These are phyloP conservation scores for Sakesphorus luctuosus DNA, from an alignment of 2,113 vertebrate genomes.

Conservation along the genomic window DNA sequence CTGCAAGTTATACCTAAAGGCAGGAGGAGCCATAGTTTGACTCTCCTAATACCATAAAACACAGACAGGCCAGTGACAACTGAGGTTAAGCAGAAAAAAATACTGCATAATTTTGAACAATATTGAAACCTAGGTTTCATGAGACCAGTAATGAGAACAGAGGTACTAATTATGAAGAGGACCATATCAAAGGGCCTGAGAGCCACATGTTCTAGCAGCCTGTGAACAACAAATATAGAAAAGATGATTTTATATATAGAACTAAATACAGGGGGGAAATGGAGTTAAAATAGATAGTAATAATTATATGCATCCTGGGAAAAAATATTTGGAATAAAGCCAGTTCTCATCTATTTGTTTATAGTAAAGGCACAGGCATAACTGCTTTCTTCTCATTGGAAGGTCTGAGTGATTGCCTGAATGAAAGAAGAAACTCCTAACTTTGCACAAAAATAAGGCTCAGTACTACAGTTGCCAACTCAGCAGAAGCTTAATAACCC, in stretches of 20 bases:
- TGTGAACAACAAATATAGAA: not conserved
- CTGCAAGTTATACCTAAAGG: not conserved
- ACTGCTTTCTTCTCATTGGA: not conserved
- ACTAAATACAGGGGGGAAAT: not conserved
- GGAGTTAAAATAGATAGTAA: not conserved
- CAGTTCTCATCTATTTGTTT: not conserved
- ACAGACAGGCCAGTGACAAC: not conserved
- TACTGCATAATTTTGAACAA: not conserved
- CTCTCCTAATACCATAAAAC: not conserved
- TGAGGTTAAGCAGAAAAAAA: not conserved
- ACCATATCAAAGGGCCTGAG: not conserved
- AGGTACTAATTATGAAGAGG: not conserved
- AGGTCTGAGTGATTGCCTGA: not conserved
- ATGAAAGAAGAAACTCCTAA: not conserved
- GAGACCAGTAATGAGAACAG: not conserved
- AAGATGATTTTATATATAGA: not conserved
- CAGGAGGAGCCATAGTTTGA: not conserved
- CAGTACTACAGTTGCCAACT: not conserved
- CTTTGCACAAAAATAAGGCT: not conserved
- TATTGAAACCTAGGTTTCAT: not conserved
- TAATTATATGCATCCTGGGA: not conserved
- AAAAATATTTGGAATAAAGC: slow-evolving; percentile 19
- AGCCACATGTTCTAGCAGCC: not conserved
- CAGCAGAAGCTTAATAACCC: not conserved
- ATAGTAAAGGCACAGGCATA: not conserved